These are phyloP conservation scores for Microplitis deprimator DNA, from an alignment of 2,888 invertebrate species.

Conservation along the genomic window DNA sequence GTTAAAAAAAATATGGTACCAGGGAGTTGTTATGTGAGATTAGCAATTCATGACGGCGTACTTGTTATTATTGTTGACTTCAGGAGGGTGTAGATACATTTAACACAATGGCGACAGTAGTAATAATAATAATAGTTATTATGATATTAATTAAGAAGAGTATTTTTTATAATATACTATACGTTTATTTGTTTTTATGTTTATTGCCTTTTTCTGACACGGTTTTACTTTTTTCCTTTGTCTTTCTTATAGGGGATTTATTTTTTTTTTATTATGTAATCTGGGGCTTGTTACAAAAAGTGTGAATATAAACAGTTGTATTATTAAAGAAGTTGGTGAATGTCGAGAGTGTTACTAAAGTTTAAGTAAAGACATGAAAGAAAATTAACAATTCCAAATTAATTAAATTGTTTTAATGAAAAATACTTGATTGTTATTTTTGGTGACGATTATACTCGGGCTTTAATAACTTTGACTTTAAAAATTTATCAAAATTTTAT, in stretches of 20 bases:
- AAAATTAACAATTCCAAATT: not conserved
- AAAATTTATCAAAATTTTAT: too few species aligned
- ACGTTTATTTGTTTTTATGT: constrained; percentile 23
- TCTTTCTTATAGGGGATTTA: constrained; percentile 15
- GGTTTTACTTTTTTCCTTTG: constrained; percentile 46
- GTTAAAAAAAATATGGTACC: constrained; percentile 24
- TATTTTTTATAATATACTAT: constrained; percentile 52
- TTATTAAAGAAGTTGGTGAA: constrained; percentile 71
- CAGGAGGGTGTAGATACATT: constrained; percentile 58
- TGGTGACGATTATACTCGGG: too few species aligned
- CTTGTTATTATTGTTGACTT: constrained; percentile 67
- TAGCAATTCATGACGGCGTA: constrained; percentile 69
- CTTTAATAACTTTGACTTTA: too few species aligned
- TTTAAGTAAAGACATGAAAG: not conserved
- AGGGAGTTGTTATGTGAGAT: constrained; percentile 55
- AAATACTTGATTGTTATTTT: too few species aligned
- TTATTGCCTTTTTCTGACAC: constrained; percentile 38
- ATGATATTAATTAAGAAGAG: constrained; percentile 66
- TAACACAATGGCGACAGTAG: constrained; percentile 62
- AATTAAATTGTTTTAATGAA: too few species aligned
- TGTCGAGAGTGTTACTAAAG: constrained; percentile 13
- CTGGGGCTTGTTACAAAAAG: constrained; percentile 68
- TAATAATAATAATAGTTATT: constrained; percentile 70
- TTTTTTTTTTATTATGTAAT: constrained; percentile 39
- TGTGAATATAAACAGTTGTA: constrained; percentile 73